Evolutionary conservation across 2,113 vertebrate genomes (phyloP).

Genomic region (Xiphophorus hellerii): DNA sequence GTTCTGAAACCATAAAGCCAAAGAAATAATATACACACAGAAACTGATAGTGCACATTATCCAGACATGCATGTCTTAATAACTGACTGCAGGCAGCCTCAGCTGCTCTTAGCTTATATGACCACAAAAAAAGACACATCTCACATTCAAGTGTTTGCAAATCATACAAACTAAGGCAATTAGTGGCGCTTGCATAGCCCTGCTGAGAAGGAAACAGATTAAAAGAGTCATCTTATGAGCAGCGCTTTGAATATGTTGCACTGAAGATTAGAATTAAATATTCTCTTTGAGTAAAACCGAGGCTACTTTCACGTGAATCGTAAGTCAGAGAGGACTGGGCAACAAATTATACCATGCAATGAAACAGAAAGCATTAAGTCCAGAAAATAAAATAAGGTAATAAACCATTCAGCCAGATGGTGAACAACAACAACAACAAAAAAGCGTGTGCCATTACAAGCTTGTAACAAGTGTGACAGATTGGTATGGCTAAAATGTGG

Average conservation of each 20-base stretch:
- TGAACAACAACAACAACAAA: constrained; percentile 9
- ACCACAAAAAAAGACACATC: background rate
- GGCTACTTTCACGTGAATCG: constrained; percentile 14
- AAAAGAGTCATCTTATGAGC: constrained; percentile 36
- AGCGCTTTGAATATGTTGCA: constrained; percentile 44
- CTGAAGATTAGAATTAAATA: constrained; percentile 65
- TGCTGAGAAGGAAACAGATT: constrained; percentile 38
- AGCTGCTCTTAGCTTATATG: background rate
- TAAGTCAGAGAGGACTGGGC: constrained; percentile 18
- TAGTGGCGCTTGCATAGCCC: constrained; percentile 27
- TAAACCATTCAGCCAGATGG: constrained; percentile 50
- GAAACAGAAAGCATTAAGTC: constrained; percentile 32
- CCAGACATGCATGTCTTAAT: background rate
- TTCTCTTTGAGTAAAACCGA: constrained; percentile 62
- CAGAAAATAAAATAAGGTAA: constrained; percentile 26
- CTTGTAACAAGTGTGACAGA: constrained; percentile 39
- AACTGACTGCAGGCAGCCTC: background rate
- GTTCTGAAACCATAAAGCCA: background rate
- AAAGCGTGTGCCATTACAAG: constrained; percentile 44
- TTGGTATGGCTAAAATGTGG: constrained; percentile 51
- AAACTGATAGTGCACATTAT: background rate
- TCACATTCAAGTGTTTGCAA: constrained; percentile 24
- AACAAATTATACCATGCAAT: constrained; percentile 17
- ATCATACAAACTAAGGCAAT: constrained; percentile 38
- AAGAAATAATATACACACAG: background rate